Conservation (phyloP, 2,888 invertebrate genomes). For the Elmis aenea region DNA sequence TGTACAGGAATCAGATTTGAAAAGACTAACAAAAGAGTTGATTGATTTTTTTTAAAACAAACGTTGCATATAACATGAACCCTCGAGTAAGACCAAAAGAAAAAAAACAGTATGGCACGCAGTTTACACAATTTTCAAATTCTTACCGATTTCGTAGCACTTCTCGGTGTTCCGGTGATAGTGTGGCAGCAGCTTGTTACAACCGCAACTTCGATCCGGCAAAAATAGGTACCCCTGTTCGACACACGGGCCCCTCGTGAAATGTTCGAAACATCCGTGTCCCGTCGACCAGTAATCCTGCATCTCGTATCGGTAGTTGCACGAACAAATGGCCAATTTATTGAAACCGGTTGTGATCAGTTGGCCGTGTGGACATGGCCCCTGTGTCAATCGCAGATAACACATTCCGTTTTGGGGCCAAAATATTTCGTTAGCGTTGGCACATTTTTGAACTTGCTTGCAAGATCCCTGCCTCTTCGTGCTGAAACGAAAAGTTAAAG, state of each 20-base stretch:
- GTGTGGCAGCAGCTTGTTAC: conserved; percentile 66
- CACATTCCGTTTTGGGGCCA: conserved; percentile 76
- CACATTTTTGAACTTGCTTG: conserved; percentile 60
- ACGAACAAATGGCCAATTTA: conserved; percentile 61
- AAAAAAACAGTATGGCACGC: too few species aligned
- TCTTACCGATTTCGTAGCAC: conserved; percentile 75
- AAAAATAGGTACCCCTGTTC: conserved; percentile 71
- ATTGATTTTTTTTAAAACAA: too few species aligned
- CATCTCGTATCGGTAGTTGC: conserved; percentile 38
- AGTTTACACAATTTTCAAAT: too few species aligned
- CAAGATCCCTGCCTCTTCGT: conserved; percentile 68
- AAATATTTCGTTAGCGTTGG: conserved; percentile 60
- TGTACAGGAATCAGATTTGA: too few species aligned
- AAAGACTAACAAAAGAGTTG: too few species aligned
- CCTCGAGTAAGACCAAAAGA: too few species aligned
- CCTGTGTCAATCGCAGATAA: conserved; percentile 64
- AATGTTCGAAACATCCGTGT: conserved; percentile 75
- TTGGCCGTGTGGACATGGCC: conserved; percentile 73
- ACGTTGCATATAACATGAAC: too few species aligned
- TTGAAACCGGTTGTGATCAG: conserved; percentile 58
- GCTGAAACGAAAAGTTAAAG: conserved; percentile 13
- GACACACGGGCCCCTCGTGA: conserved; percentile 74
- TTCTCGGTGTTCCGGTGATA: conserved; percentile 63
- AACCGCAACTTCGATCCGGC: conserved; percentile 70
- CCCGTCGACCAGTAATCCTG: conserved; percentile 55